Evolutionary conservation across 2,113 vertebrate species (phyloP), one percentile per base, ranked within the genome.

Genomic region (Sinocyclocheilus grahami): DNA sequence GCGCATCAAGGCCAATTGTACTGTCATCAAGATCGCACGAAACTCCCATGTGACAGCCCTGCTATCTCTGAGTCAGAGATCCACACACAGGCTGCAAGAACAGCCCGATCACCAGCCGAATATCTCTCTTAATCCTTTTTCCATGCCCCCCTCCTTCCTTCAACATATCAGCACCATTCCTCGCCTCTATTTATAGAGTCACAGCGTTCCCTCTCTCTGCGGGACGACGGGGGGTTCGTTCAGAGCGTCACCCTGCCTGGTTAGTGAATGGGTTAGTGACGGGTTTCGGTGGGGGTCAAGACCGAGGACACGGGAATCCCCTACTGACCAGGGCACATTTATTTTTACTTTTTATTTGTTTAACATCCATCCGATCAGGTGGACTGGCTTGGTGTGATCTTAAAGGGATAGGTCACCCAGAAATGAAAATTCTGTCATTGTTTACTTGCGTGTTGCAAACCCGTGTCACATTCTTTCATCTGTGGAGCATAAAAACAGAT

Each of bases 91-190:
- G 4, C 55, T 12, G 58, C 51, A 55, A 55, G 48, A 78, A 55
- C 76, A 78, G 9, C 76, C 51, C 51, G 27, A 80, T 39, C 78
- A 30, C 30, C 30, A 39, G 67, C 67, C 30, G 10, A 83, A 83
- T 83, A n/a, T 58, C 67, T 83, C 46, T 55, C 48, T 39, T 83
- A 83, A 83, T 83, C 82, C 65, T 83, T 83, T 83, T 83, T 83
- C 82, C 82, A 83, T 33, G 11, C 63, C 80, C 80, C 79, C 62
- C 80, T 53, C 48, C 42, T 69, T 82, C 63, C 80, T 60, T 74
- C 82, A 55, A 55, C 67, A 83, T 18, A 83, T 83, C 82, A 83
- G 30, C 67, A 72, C 82, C 82, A 83, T 83, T 83, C 82, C 82
- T 82, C 24, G 5, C 6, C 82, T 74, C 82, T 83, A 83, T 83